These are phyloP conservation scores for Ateles fusciceps DNA, from an alignment of 2,797 vertebrate genomes.

Conservation along the genomic window DNA sequence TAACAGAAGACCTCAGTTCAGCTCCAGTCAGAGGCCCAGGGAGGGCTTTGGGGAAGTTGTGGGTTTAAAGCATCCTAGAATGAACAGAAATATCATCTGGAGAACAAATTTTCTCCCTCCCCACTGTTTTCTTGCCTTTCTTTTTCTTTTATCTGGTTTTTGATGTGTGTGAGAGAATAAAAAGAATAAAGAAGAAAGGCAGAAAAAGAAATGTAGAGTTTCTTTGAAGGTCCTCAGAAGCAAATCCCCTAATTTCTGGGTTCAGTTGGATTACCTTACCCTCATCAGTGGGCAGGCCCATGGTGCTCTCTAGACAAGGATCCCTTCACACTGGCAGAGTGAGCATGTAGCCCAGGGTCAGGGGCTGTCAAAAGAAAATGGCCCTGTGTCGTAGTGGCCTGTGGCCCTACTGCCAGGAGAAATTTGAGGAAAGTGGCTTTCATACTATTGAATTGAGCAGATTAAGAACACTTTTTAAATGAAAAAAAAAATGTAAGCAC, in stretches of 20 bases:
- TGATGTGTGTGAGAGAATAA: background rate
- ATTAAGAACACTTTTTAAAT: background rate
- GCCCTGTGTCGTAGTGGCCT: background rate
- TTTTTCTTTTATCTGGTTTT: background rate
- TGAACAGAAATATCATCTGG: slow-evolving; percentile 46
- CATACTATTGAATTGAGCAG: background rate
- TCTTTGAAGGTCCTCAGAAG: background rate
- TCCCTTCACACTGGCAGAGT: fast-evolving
- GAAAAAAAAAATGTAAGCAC: background rate
- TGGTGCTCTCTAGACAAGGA: background rate
- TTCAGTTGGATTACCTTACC: slow-evolving; percentile 25
- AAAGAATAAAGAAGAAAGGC: slow-evolving; percentile 17
- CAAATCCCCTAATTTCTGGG: slow-evolving; percentile 49
- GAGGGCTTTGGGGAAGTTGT: background rate
- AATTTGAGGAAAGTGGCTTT: background rate
- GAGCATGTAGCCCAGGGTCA: background rate
- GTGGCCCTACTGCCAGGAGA: background rate
- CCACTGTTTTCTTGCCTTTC: slow-evolving; percentile 39
- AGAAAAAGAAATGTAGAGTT: background rate
- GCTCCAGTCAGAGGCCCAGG: background rate
- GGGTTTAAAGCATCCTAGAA: background rate
- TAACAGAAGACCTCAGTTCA: background rate
- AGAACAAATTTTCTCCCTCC: slow-evolving; percentile 56
- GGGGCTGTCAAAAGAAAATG: fast-evolving
- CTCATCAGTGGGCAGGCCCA: background rate